Evolutionary conservation across 2,113 vertebrate species (phyloP), one percentile per base, ranked within the genome.

Genomic region (Ammodytes marinus): DNA sequence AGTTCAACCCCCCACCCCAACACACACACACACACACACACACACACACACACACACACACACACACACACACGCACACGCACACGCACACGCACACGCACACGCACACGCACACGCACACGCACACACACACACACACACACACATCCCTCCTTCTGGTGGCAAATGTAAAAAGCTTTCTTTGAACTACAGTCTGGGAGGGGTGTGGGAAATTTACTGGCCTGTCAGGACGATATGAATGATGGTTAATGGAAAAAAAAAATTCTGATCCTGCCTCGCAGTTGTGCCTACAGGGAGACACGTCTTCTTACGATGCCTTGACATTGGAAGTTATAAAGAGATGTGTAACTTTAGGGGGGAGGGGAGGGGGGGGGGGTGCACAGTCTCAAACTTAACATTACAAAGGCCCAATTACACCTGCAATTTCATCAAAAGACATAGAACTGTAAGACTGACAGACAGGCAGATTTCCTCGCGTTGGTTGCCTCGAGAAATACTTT

Each of bases 151-250:
- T 69, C 37, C 39, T 70, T 82, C 78, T 77, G 53, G 75, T 85
- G 87, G 86, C 85, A 69, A 83, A 84, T 58, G 78, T 42, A 4
- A 74, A 4, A 74, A 73, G 77, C 90, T 93, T 91, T 91, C 90
- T 93, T 91, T 91, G 91, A 94, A 90, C 86, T 89, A 9, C 40
- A 17, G 13, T 58, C 63, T 46, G 80, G 86, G 79, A 70, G 75
- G 79, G 57, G 74, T n/a, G 74, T 37, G 74, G 84, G 90, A 77
- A 82, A 89, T 89, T 89, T 77, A 65, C 72, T 59, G 71, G 80
- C 69, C 83, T 92, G 91, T 93, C 92, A 91, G 58, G 58, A 27
- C 69, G 27, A 27, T 65, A 12, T 88, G 92, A 93, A 49, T 92
- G 84, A 93, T 93, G 85, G 88, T 47, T 77, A 80, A 88, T 86